phyloP scores from a whole-genome alignment of 2,797 vertebrate genomes.

The Cetoscarus ocellatus region DNA sequence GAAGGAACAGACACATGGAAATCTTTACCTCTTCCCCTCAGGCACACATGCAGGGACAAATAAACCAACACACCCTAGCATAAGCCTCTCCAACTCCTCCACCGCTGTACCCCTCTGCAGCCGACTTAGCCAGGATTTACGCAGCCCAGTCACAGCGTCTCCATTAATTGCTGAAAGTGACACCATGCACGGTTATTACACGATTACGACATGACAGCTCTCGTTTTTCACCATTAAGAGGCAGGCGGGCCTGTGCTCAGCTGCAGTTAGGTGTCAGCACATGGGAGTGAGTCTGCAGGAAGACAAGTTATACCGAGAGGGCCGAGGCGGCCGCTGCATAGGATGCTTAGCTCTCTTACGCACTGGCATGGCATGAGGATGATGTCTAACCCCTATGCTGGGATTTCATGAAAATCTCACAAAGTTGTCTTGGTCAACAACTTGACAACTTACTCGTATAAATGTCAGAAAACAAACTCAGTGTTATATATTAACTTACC shows the following conservation, averaged over 20 bases:
- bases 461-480: constrained; percentile 23
- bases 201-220: constrained; percentile 85
- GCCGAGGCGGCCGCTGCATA: constrained; percentile 40
- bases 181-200: constrained; percentile 81
- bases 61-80: constrained; percentile 46
- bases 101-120: constrained; percentile 47
- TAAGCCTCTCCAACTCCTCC: constrained; percentile 46
- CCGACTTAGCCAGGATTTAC: constrained; percentile 81
- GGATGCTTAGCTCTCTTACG: constrained; percentile 62
- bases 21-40: constrained; percentile 13
- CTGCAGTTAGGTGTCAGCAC: constrained; percentile 69
- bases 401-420: constrained; percentile 14
- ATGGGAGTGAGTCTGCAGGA: constrained; percentile 54
- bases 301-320: constrained; percentile 52
- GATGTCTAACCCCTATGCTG: constrained; percentile 5
- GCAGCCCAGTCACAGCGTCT: constrained; percentile 79
- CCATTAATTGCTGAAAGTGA: constrained; percentile 84
- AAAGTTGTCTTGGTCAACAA: constrained; percentile 17
- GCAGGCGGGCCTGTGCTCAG: constrained; percentile 66
- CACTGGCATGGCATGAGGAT: constrained; percentile 36
- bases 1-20: constrained; percentile 32
- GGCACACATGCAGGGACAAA: constrained; percentile 33
- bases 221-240: constrained; percentile 82
- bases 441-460: constrained; percentile 8
- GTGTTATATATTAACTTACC: constrained; percentile 1